phyloP scores from a whole-genome alignment of 2,888 invertebrate genomes.

The Volucella zonaria region DNA sequence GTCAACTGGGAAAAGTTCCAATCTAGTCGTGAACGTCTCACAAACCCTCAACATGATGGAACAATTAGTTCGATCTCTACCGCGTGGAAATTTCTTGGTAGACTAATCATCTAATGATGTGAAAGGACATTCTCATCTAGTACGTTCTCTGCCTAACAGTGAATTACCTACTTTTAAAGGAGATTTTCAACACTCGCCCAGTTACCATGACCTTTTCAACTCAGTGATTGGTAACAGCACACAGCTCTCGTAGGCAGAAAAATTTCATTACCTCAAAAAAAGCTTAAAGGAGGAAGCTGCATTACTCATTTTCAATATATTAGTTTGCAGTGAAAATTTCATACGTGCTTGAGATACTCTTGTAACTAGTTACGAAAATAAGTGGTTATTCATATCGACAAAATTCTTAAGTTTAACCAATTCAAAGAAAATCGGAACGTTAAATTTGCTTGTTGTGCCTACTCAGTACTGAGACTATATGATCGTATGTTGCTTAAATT shows the following conservation, averaged over 20 bases:
- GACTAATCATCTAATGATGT: too few relatives aligned
- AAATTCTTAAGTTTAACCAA: background rate
- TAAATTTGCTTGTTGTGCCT: background rate
- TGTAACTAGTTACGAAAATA: background rate
- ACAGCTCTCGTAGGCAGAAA: background rate
- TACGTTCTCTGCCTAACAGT: background rate
- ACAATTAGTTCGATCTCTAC: background rate
- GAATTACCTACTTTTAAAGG: background rate
- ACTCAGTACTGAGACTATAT: slow-evolving; percentile 2
- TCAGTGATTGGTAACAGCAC: background rate
- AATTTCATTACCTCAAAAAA: background rate
- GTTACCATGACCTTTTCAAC: background rate
- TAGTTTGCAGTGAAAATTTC: background rate
- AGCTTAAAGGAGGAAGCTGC: background rate
- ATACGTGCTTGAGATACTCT: background rate
- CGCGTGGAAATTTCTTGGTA: background rate
- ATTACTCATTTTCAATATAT: background rate
- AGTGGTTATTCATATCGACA: background rate
- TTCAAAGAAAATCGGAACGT: background rate
- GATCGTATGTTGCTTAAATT: background rate
- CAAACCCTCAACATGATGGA: background rate
- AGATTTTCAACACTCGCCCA: background rate
- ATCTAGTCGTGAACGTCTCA: background rate
- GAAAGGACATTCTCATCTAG: background rate
- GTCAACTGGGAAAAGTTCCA: background rate